Evolutionary conservation across 2,113 vertebrate species (phyloP), one percentile per base, ranked within the genome.

Genomic region (Propithecus coquereli): DNA sequence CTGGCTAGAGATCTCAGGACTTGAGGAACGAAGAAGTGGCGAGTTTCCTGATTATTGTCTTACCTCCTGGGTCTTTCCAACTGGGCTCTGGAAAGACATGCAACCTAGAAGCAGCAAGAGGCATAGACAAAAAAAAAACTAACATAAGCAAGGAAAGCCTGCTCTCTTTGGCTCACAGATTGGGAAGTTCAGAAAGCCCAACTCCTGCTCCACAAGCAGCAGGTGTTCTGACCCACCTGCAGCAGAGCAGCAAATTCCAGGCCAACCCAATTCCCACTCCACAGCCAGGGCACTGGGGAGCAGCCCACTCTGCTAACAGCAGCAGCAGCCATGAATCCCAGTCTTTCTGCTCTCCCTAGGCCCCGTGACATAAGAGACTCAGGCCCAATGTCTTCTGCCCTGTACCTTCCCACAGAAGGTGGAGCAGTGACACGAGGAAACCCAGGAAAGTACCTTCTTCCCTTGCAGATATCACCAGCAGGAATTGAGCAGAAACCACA

Each of bases 261-360:
- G 63, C 12, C 61, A 32, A 1, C 25, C 30, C 20, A n/a, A 3
- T 37, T 32, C 4, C 0, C 20, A 11, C 1, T 20, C 23, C 18
- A 18, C 16, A 16, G 18, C 9, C 18, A 65, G 52, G 34, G 59
- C 16, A 7, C 57, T 7, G 17, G 37, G 0, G 1, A 47, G 40
- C 37, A 20, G 25, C 43, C 61, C 22, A 2, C 2, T 52, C 74
- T 84, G 25, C 32, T 30, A 34, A 61, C 4, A 12, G 1, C 59
- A 70, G 5, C 25, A 5, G 22, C 27, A 66, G 23, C 27, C 6
- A 32, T 1, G 22, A 81, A 47, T 32, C 7, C 40, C 18, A 3
- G 27, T 66, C 12, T 66, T 57, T 32, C 57, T 52, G 2, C 30
- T 52, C 61, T 65, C 37, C 54, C 66, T 2, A 5, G 40, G 40